Conservation (phyloP, 2,113 vertebrate species). For the Pimephales promelas region DNA sequence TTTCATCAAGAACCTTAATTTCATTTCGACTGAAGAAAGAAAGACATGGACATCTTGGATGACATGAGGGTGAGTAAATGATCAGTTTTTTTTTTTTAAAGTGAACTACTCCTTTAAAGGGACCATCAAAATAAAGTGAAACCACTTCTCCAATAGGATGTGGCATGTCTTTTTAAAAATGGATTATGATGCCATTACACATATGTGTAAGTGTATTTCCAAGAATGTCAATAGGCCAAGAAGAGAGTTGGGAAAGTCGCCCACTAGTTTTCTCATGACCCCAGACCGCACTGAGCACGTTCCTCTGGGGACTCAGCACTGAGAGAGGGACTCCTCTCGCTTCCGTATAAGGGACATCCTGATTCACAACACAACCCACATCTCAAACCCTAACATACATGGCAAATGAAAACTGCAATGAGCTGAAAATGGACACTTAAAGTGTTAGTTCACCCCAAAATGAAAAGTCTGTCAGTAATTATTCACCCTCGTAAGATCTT, state of each 20-base stretch:
- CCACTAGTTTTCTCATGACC: constrained; percentile 88
- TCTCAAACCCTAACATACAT: constrained; percentile 18
- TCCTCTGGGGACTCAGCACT: constrained; percentile 66
- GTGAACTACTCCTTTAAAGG: too few relatives aligned
- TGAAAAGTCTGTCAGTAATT: too few relatives aligned
- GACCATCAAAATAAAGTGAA: too few relatives aligned
- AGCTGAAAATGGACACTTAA: not conserved
- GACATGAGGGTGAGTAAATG: too few relatives aligned
- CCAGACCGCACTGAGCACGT: constrained; percentile 64
- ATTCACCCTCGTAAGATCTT: too few relatives aligned
- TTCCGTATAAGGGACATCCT: constrained; percentile 37
- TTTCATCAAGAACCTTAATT: too few relatives aligned
- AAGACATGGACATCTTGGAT: too few relatives aligned
- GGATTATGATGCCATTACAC: constrained; percentile 18
- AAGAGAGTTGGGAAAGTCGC: constrained; percentile 83
- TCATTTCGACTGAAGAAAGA: too few relatives aligned
- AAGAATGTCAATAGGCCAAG: constrained; percentile 64
- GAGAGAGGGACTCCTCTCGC: constrained; percentile 42
- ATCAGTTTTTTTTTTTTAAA: too few relatives aligned
- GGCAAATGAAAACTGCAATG: not conserved
- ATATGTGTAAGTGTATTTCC: constrained; percentile 60
- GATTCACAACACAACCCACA: constrained; percentile 12
- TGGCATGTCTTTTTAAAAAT: constrained; percentile 44
- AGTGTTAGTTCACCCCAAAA: too few relatives aligned
- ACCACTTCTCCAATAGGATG: not conserved